These are phyloP conservation scores for Clinocottus analis DNA, from an alignment of 2,113 vertebrate species.

Conservation along the genomic window DNA sequence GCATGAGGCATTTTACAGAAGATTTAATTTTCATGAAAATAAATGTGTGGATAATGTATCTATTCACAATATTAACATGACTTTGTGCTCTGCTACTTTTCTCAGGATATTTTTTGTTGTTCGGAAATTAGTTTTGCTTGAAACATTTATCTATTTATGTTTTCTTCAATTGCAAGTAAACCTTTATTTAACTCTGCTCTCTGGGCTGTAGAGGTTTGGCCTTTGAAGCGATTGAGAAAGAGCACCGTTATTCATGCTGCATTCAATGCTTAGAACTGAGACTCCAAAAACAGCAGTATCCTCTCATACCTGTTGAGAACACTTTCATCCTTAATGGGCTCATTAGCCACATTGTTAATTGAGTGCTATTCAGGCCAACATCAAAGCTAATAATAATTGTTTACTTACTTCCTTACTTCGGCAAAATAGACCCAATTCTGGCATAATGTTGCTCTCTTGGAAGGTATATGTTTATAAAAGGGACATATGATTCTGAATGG, in stretches of 20 bases:
- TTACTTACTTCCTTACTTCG: slow-evolving; percentile 79
- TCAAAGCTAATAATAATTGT: slow-evolving; percentile 86
- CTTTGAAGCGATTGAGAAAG: slow-evolving; percentile 79
- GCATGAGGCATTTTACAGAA: slow-evolving; percentile 13
- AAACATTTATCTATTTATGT: slow-evolving; percentile 28
- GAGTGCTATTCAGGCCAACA: slow-evolving; percentile 84
- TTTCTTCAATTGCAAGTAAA: slow-evolving; percentile 57
- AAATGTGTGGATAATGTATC: slow-evolving; percentile 16
- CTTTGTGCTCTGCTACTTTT: neutral
- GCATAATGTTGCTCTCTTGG: slow-evolving; percentile 66
- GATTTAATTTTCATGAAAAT: slow-evolving; percentile 23
- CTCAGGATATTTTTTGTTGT: slow-evolving; percentile 3
- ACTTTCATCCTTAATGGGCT: slow-evolving; percentile 87
- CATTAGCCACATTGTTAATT: slow-evolving; percentile 87
- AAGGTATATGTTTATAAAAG: slow-evolving; percentile 60
- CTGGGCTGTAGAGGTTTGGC: slow-evolving; percentile 75
- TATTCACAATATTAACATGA: slow-evolving; percentile 8
- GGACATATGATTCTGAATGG: slow-evolving; percentile 54
- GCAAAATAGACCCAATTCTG: slow-evolving; percentile 71
- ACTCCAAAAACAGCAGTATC: slow-evolving; percentile 79
- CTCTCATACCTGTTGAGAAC: slow-evolving; percentile 87
- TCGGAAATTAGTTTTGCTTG: slow-evolving; percentile 1
- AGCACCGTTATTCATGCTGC: slow-evolving; percentile 77
- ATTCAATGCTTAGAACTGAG: slow-evolving; percentile 77
- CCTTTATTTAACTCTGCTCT: slow-evolving; percentile 78